Percentiles rank a stretch among this genome's conserved stretches.
phyloP scores from a whole-genome alignment of 1,140 invertebrate genomes.

The Drosophila nikananu region DNA sequence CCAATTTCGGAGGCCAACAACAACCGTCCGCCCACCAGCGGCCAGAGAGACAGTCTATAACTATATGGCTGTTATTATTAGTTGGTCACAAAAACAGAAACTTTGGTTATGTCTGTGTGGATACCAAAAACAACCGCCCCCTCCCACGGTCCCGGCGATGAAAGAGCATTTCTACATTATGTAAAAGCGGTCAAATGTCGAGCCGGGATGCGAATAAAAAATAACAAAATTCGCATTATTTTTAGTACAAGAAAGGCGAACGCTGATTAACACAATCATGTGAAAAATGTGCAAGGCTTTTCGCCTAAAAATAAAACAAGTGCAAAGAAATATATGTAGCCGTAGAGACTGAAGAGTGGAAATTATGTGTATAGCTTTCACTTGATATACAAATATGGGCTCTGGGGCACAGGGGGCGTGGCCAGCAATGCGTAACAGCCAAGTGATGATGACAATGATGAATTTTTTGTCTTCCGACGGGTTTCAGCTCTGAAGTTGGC shows the following conservation, averaged over 20 bases:
- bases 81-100: slow-evolving; percentile 24
- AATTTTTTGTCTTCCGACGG: slow-evolving; percentile 28
- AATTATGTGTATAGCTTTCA: slow-evolving; percentile 77
- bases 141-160: slow-evolving; percentile 8
- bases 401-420: slow-evolving; percentile 45
- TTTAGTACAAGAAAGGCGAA: slow-evolving; percentile 38
- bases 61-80: slow-evolving; percentile 42
- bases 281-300: slow-evolving; percentile 71
- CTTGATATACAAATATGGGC: slow-evolving; percentile 74
- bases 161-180: slow-evolving; percentile 39
- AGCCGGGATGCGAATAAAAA: slow-evolving; percentile 11
- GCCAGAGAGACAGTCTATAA: slow-evolving; percentile 6
- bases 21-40: slow-evolving; percentile 43
- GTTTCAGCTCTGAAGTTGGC: slow-evolving; percentile 28
- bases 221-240: slow-evolving; percentile 58
- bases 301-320: slow-evolving; percentile 63
- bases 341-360: slow-evolving; percentile 36
- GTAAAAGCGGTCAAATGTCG: slow-evolving; percentile 61
- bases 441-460: slow-evolving; percentile 57
- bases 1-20: slow-evolving; percentile 18
- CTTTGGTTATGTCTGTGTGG: slow-evolving; percentile 32
- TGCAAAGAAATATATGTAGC: slow-evolving; percentile 36
- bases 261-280: slow-evolving; percentile 77
- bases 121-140: slow-evolving; percentile 26
- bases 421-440: slow-evolving; percentile 63